Evolutionary conservation across 2,113 vertebrate genomes (phyloP).

Genomic region (Myodes glareolus): DNA sequence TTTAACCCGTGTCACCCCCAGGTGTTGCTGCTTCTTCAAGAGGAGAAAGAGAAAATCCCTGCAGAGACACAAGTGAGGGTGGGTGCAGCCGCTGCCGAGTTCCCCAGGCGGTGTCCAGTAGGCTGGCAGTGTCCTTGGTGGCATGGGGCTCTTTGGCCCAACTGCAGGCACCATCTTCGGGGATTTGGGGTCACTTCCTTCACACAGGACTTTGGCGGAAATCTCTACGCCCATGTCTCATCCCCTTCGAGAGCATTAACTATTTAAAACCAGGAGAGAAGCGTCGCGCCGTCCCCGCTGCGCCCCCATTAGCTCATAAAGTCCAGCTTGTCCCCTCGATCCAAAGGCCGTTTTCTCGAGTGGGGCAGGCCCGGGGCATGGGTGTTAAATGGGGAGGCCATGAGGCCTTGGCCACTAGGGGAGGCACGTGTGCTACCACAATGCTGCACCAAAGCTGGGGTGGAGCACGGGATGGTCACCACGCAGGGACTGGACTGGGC

Average conservation of each 20-base stretch:
- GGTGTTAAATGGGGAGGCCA: background rate
- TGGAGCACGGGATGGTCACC: background rate
- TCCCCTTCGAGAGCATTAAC: slow-evolving; percentile 74
- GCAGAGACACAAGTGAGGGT: slow-evolving; percentile 94
- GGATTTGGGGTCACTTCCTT: slow-evolving; percentile 61
- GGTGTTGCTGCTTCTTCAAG: slow-evolving; percentile 99
- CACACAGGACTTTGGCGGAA: slow-evolving; percentile 74
- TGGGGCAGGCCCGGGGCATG: slow-evolving; percentile 5
- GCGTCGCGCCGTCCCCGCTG: background rate
- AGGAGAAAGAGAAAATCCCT: slow-evolving; percentile 98
- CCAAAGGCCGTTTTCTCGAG: slow-evolving; percentile 77
- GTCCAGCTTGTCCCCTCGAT: slow-evolving; percentile 71
- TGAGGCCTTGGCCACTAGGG: slow-evolving; percentile 26
- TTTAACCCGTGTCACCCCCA: fast-evolving
- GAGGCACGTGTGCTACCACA: slow-evolving; percentile 48
- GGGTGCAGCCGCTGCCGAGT: background rate
- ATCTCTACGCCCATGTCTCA: slow-evolving; percentile 71
- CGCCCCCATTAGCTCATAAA: slow-evolving; percentile 41
- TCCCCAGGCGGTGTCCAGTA: slow-evolving; percentile 7
- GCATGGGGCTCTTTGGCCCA: background rate
- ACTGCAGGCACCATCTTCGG: background rate
- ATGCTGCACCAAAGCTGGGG: slow-evolving; percentile 77
- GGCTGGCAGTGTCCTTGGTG: background rate
- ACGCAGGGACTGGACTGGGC: background rate
- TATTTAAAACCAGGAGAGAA: slow-evolving; percentile 71